Evolutionary conservation across 2,888 invertebrate species (phyloP), one percentile per base, ranked within the genome.

Genomic region (Itoplectis maculator): DNA sequence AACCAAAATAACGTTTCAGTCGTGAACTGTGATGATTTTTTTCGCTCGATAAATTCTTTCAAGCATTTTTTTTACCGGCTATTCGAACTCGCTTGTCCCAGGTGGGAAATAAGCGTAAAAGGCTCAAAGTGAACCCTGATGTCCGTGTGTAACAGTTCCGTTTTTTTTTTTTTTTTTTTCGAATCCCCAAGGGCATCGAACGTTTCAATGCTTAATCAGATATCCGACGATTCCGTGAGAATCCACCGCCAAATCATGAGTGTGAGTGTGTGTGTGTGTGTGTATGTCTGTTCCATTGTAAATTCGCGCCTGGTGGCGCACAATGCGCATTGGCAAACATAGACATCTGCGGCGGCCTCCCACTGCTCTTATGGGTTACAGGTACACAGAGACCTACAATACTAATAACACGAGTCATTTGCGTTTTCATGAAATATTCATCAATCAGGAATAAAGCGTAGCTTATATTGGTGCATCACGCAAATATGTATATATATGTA

Each of bases 341-440:
- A 61, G 15, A 61, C 18, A 37, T 40, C 37, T 37, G 11, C 37
- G 37, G 15, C 35, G n/a, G 8, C 18, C 35, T 42, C 45, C 23
- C 15, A 29, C 76, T 15, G 35, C 61, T 73, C 63, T 66, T 40
- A 75, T 45, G 35, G 49, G 23, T 35, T n/a, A 65, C 15, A 37
- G 20, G 35, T 56, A 45, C 42, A 73, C 20, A 51, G 20, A 70
- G 29, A 49, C 18, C 49, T 68, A 72, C 76, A 68, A 79, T 76
- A 82, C 82, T 72, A 82, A 82, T 82, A 76, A 72, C 82, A 76
- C 66, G 61, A 79, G 75, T 76, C 75, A 79, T 79, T 82, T 79
- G 79, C 79, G 82, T 82, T 82, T 82, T 79, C 79, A 82, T 82
- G 82, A 77, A 82, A 82, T 82, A 82, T 82, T 82, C 82, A 82